Conservation (phyloP, 2,888 invertebrate genomes). For the Acleris sparsana region DNA sequence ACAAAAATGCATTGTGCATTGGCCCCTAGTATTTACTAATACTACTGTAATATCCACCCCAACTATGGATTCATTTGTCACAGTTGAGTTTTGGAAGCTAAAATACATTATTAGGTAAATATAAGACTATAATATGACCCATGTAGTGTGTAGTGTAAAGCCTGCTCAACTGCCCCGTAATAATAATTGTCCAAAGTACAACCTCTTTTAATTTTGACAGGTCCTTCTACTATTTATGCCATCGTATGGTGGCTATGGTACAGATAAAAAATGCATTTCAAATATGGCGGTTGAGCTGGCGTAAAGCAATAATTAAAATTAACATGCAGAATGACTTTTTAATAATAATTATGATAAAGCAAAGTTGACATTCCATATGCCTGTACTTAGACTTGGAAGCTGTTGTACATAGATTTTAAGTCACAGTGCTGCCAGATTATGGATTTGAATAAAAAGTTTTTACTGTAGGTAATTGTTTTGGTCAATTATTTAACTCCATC, state of each 20-base stretch:
- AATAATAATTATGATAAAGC: constrained; percentile 29
- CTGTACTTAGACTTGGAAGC: constrained; percentile 72
- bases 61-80: too few species aligned
- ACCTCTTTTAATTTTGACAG: too few species aligned
- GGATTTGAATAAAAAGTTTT: constrained; percentile 79
- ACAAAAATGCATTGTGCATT: too few species aligned
- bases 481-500: constrained; percentile 8
- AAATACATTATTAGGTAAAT: constrained; percentile 11
- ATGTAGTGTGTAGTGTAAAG: constrained; percentile 16
- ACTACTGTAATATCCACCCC: too few species aligned
- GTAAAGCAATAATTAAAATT: constrained; percentile 19
- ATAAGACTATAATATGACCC: constrained; percentile 17
- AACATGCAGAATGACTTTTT: constrained; percentile 9
- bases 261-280: neutral
- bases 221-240: neutral
- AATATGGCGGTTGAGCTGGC: constrained; percentile 8
- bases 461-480: constrained; percentile 45
- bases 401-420: constrained; percentile 73
- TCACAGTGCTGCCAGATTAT: constrained; percentile 69
- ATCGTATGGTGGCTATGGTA: neutral
- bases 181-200: neutral
- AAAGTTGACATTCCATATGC: constrained; percentile 49
- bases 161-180: neutral
- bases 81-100: constrained; percentile 1
- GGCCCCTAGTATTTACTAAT: too few species aligned